Conservation (phyloP, 2,888 invertebrate genomes). For the Sepiola atlantica region DNA sequence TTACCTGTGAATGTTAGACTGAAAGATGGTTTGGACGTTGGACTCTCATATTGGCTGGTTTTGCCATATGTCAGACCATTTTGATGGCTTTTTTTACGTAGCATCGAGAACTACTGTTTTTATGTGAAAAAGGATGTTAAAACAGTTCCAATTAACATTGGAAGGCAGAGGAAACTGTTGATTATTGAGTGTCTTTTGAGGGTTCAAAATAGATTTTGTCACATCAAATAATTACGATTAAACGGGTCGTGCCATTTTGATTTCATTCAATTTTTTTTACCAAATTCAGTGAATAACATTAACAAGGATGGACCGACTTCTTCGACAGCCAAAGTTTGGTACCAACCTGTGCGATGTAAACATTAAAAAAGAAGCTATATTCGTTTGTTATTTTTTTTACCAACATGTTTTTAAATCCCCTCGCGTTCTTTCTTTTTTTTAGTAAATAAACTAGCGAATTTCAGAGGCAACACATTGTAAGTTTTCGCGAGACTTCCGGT, state of each 20-base stretch:
- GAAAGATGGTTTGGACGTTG: too few relatives aligned
- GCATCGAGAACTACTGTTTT: not conserved
- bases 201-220: not conserved
- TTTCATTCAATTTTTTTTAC: constrained; percentile 32
- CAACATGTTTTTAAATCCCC: not conserved
- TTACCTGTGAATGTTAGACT: too few relatives aligned
- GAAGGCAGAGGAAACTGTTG: not conserved
- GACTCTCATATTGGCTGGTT: too few relatives aligned
- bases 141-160: not conserved
- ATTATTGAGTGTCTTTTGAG: not conserved
- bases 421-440: not conserved
- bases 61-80: constrained; percentile 10
- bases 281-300: not conserved
- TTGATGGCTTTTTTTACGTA: not conserved
- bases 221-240: not conserved
- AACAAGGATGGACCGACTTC: not conserved
- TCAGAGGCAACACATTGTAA: not conserved
- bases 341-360: not conserved
- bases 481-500: constrained; percentile 19
- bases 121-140: not conserved
- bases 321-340: not conserved
- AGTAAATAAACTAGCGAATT: not conserved
- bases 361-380: not conserved
- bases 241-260: not conserved
- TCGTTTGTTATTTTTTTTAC: not conserved